phyloP scores from a whole-genome alignment of 2,113 vertebrate genomes.

The Speoplatyrhinus poulsoni region DNA sequence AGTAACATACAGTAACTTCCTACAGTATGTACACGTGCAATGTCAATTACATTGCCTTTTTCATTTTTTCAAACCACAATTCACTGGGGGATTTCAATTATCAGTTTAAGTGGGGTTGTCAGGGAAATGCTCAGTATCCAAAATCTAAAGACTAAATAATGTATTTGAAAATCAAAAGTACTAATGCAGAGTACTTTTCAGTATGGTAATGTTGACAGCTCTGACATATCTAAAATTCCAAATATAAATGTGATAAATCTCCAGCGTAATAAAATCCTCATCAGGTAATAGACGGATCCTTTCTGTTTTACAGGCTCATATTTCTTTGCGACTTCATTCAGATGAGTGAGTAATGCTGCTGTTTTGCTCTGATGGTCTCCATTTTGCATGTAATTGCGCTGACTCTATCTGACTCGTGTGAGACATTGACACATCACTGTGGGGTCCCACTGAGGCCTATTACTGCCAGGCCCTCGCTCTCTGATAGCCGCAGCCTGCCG shows the following conservation, averaged over 20 bases:
- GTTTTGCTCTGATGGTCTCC: conserved; percentile 31
- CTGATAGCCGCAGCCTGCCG: conserved; percentile 57
- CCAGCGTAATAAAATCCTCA: conserved; percentile 17
- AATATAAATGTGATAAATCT: background rate
- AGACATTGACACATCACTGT: conserved; percentile 47
- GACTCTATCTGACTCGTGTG: conserved; percentile 43
- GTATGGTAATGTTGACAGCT: background rate
- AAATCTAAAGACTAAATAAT: background rate
- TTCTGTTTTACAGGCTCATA: conserved; percentile 6
- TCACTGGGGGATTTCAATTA: too few species aligned
- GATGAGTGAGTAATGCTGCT: conserved; percentile 9
- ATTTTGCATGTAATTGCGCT: conserved; percentile 59
- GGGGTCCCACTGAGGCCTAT: conserved; percentile 69
- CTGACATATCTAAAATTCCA: background rate
- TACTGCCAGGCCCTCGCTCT: conserved; percentile 58
- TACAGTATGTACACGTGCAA: too few species aligned
- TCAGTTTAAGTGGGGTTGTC: too few species aligned
- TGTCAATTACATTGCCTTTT: too few species aligned
- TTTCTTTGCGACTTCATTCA: conserved; percentile 24
- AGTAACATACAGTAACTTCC: too few species aligned
- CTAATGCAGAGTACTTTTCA: background rate
- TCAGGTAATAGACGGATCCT: conserved; percentile 9
- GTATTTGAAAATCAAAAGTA: background rate
- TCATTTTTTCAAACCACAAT: too few species aligned
- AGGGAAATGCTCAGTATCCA: background rate